phyloP scores from a whole-genome alignment of 2,888 invertebrate genomes.

The Rhagonycha fulva region DNA sequence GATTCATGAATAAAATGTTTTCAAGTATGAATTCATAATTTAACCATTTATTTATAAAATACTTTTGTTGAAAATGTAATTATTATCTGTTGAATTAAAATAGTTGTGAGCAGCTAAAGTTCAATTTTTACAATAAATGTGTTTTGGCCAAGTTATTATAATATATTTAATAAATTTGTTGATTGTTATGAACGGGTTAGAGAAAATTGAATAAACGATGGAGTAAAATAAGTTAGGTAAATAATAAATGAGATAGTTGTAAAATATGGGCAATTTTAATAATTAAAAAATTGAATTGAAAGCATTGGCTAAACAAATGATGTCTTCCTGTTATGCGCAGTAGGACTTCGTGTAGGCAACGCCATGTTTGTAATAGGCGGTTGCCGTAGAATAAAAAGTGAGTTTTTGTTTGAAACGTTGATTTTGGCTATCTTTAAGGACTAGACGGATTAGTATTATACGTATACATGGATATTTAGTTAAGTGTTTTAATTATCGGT shows the following conservation, averaged over 20 bases:
- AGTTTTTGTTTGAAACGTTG: slow-evolving; percentile 49
- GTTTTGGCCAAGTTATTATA: background rate
- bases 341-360: slow-evolving; percentile 55
- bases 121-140: background rate
- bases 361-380: slow-evolving; percentile 78
- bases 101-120: background rate
- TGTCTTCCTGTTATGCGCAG: slow-evolving; percentile 47
- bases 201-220: background rate
- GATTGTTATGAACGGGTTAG: background rate
- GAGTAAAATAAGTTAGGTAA: background rate
- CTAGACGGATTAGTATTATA: slow-evolving; percentile 20
- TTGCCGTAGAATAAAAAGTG: slow-evolving; percentile 65
- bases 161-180: background rate
- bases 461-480: slow-evolving; percentile 2
- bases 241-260: background rate
- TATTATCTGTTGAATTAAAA: background rate
- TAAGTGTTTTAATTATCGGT: slow-evolving; percentile 6
- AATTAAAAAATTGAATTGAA: slow-evolving; percentile 6
- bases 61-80: background rate
- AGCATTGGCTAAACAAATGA: slow-evolving; percentile 35
- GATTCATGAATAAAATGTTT: background rate
- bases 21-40: background rate
- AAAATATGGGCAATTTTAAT: background rate
- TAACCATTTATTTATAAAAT: background rate
- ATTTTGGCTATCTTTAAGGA: slow-evolving; percentile 37